These are phyloP conservation scores for Melanotaenia trifasciata DNA, from an alignment of 2,797 vertebrate species.

Conservation along the genomic window DNA sequence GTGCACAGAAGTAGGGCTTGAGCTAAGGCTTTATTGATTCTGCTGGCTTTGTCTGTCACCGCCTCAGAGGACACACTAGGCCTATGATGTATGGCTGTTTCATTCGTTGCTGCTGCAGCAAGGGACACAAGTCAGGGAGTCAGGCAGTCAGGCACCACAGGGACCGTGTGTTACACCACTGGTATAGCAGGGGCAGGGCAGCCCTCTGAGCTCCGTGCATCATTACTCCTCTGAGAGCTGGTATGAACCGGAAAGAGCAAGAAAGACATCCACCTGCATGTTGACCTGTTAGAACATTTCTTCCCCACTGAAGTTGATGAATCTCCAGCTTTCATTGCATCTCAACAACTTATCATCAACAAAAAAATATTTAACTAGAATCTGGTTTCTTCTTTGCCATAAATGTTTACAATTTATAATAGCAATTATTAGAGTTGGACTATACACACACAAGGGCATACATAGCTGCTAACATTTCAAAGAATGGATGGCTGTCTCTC, in stretches of 20 bases:
- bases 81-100: conserved; percentile 75
- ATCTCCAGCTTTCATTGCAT: conserved; percentile 26
- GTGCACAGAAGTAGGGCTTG: conserved; percentile 58
- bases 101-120: conserved; percentile 48
- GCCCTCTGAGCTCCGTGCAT: conserved; percentile 43
- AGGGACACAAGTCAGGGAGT: conserved; percentile 66
- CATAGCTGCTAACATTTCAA: conserved; percentile 65
- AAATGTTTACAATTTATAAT: conserved; percentile 40
- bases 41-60: conserved; percentile 70
- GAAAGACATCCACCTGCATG: conserved; percentile 46
- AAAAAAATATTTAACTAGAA: conserved; percentile 13
- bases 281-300: conserved; percentile 54
- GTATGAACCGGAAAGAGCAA: conserved; percentile 25
- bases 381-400: conserved; percentile 38
- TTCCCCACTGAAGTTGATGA: conserved; percentile 38
- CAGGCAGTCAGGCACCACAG: conserved; percentile 60
- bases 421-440: conserved; percentile 31
- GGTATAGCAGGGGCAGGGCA: conserved; percentile 47
- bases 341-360: conserved; percentile 55
- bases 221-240: conserved; percentile 58
- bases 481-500: conserved; percentile 70
- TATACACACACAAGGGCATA: conserved; percentile 37
- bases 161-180: conserved; percentile 56
- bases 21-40: conserved; percentile 77
- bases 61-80: conserved; percentile 71